Evolutionary conservation across 2,113 vertebrate genomes (phyloP).

Genomic region (Phylloscopus trochiloides): DNA sequence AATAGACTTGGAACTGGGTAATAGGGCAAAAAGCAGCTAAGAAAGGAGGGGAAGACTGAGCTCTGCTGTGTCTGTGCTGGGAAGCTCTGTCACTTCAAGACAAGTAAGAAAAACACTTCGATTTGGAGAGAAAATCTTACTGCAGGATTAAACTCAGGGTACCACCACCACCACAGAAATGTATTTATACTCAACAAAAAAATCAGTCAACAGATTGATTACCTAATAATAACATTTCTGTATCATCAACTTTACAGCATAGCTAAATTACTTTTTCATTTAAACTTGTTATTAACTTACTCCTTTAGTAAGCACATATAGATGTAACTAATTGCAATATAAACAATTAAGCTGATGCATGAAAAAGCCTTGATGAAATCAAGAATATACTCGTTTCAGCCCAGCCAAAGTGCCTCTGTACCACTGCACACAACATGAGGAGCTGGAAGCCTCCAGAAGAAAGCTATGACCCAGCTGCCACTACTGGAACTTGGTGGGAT

Average conservation of each 20-base stretch:
- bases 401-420: neutral
- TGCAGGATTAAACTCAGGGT: neutral
- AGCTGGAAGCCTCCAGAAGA: neutral
- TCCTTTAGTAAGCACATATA: neutral
- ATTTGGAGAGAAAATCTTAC: neutral
- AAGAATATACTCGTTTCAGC: neutral
- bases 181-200: neutral
- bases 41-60: neutral
- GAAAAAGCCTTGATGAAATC: neutral
- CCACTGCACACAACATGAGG: neutral
- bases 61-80: neutral
- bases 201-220: neutral
- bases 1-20: neutral
- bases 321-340: neutral
- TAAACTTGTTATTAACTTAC: neutral
- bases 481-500: neutral
- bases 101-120: neutral
- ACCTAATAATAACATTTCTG: neutral
- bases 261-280: neutral
- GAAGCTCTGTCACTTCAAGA: neutral
- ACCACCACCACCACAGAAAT: neutral
- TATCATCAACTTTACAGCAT: neutral
- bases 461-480: neutral
- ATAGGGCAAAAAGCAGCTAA: neutral
- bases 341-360: neutral